phyloP scores from a whole-genome alignment of 2,888 invertebrate genomes.

The Eurytoma californica region DNA sequence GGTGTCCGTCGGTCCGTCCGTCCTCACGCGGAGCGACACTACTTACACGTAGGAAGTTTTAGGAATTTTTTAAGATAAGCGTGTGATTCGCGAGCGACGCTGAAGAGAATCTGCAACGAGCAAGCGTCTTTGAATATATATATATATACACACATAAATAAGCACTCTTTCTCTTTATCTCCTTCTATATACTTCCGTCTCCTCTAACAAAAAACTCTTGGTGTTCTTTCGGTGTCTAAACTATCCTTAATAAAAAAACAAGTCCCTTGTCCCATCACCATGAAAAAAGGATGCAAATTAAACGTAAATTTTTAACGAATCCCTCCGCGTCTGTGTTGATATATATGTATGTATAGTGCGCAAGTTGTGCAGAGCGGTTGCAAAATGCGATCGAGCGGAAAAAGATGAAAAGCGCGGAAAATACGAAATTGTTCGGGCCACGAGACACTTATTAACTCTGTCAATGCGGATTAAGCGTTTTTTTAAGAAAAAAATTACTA shows the following conservation, averaged over 20 bases:
- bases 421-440: constrained; percentile 25
- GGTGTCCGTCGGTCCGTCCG: constrained; percentile 73
- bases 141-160: constrained; percentile 6
- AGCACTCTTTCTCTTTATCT: constrained; percentile 58
- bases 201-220: constrained; percentile 62
- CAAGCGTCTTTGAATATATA: constrained; percentile 33
- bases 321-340: constrained; percentile 57
- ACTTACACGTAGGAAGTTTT: constrained; percentile 59
- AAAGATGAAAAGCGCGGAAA: constrained; percentile 8
- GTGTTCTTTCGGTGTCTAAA: constrained; percentile 66
- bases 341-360: constrained; percentile 43
- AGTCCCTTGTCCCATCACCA: constrained; percentile 22
- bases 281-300: constrained; percentile 51
- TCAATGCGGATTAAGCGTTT: background rate
- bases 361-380: constrained; percentile 63
- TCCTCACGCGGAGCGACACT: constrained; percentile 69
- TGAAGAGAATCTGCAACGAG: constrained; percentile 24
- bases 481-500: constrained; percentile 2
- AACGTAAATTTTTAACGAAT: constrained; percentile 51
- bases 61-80: constrained; percentile 39
- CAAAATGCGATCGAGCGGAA: constrained; percentile 59
- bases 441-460: constrained; percentile 1
- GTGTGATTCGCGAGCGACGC: constrained; percentile 1
- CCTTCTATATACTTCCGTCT: constrained; percentile 63
- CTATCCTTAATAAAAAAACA: constrained; percentile 56